These are phyloP conservation scores for Cosmia trapezina DNA, from an alignment of 2,888 invertebrate species.

Conservation along the genomic window DNA sequence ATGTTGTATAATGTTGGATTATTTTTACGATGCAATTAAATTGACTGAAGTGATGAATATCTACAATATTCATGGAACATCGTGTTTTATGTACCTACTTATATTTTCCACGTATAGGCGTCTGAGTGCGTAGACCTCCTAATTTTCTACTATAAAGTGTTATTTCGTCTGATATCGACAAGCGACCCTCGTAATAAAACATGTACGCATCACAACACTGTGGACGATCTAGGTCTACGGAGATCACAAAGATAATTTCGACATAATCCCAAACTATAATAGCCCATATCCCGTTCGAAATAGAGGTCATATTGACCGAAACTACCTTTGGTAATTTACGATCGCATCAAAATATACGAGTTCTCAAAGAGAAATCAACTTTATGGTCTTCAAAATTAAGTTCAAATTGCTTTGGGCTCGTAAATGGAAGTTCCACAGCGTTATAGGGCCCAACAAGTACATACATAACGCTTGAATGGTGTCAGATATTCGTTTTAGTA, in stretches of 20 bases:
- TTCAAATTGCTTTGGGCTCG: constrained; percentile 52
- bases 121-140: constrained; percentile 3
- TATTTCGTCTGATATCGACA: constrained; percentile 56
- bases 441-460: constrained; percentile 61
- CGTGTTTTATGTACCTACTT: neutral
- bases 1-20: constrained; percentile 11
- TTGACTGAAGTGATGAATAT: constrained; percentile 27
- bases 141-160: constrained; percentile 42
- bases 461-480: constrained; percentile 59
- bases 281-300: constrained; percentile 45
- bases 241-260: constrained; percentile 43
- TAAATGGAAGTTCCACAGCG: constrained; percentile 53
- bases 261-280: constrained; percentile 41
- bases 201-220: constrained; percentile 60
- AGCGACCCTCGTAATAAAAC: constrained; percentile 57
- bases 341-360: constrained; percentile 57
- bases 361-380: constrained; percentile 60
- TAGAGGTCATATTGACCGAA: constrained; percentile 55
- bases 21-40: constrained; percentile 37
- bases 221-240: constrained; percentile 55
- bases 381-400: constrained; percentile 54
- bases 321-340: constrained; percentile 58
- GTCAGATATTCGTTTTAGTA: constrained; percentile 66
- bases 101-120: neutral
- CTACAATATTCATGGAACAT: constrained; percentile 26